A percentile compares a stretch with the other conserved stretches of the same genome.
Evolutionary conservation across 2,113 vertebrate species (phyloP).

Genomic region (Rattus norvegicus): GRCr8 NC_086034.1:76478501-76479000

Average conservation of each 20-base stretch:
- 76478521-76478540: not conserved
- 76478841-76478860: not conserved
- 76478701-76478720: not conserved
- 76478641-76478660: not conserved
- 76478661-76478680: not conserved
- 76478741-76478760: not conserved
- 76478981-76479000: not conserved
- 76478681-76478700: not conserved
- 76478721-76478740: not conserved
- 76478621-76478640: not conserved
- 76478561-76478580: not conserved
- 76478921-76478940: not conserved
- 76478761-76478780: not conserved
- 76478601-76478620: not conserved
- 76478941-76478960: not conserved
- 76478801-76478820: not conserved
- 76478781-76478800: not conserved
- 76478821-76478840: not conserved
- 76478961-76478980: not conserved
- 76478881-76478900: not conserved
- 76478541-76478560: not conserved
- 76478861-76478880: not conserved
- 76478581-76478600: not conserved
- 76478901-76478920: not conserved
- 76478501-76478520: not conserved